Base-by-base conservation (phyloP, 2,888 invertebrate genomes). In the Himalopsyche kuldschensis region DNA sequence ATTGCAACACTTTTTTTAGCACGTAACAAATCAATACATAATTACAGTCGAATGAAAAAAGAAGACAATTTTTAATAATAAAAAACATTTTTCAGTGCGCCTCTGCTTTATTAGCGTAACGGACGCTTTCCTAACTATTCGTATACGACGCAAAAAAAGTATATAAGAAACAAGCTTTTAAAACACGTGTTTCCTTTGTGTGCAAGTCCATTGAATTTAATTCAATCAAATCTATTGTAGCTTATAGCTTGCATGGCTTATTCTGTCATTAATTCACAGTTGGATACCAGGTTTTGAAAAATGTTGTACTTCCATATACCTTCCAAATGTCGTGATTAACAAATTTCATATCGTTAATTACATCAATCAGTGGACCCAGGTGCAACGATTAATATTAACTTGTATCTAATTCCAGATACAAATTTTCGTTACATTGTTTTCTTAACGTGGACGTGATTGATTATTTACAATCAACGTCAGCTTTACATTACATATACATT, bases 161-260 rank as follows among this genome's bases (percentile, higher is more conserved):
- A n/a, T n/a, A n/a, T 20, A 20, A 55, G 24, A 20, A 55, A 55
- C 55, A 55, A n/a, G 35, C 77, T 20, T 32, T 77, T 35, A 20
- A 75, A 77, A 77, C 77, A 77, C 77, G 24, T 77, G 77, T 77
- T 77, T 77, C 77, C 41, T 77, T 77, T 77, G 77, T 77, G 20
- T 41, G 32, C 20, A 8, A 41, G 32, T 24, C 41, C 41, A 77
- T 41, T 77, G 32, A 35, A 41, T 77, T 77, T 77, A 41, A 32
- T 77, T 77, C 77, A 77, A 77, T 77, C 75, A 77, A 77, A 20
- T 35, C 46, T n/a, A 75, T 75, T 75, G 75, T 55, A 55, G 24
- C 20, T 55, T 55, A 55, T 55, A 48, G 15, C 20, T 15, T 55
- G 24, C 55, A 55, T 55, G 55, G 1, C 24, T 55, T 20, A 20